phyloP scores from a whole-genome alignment of 2,113 vertebrate species.

The Perca fluviatilis region DNA sequence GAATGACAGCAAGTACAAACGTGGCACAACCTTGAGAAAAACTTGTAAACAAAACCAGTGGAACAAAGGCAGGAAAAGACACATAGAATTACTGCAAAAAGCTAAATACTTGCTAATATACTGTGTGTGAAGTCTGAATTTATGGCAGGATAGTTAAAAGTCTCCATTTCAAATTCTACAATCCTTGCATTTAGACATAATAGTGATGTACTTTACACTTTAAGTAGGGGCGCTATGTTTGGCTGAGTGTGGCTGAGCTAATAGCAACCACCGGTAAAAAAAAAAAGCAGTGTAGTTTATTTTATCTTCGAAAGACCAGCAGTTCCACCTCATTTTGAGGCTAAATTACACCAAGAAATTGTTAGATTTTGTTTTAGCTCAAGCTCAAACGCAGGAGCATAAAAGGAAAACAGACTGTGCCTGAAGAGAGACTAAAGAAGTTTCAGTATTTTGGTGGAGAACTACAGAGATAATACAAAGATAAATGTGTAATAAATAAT shows the following conservation, averaged over 20 bases:
- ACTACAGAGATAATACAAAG: not conserved
- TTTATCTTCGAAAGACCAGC: constrained; percentile 32
- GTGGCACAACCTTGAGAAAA: constrained; percentile 62
- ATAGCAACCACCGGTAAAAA: constrained; percentile 21
- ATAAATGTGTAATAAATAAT: not conserved
- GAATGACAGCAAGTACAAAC: constrained; percentile 49
- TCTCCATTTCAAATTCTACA: not conserved
- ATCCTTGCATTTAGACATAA: constrained; percentile 3
- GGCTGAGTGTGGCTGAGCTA: constrained; percentile 19
- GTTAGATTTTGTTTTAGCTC: not conserved
- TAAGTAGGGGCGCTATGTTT: constrained; percentile 21
- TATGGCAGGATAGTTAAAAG: not conserved
- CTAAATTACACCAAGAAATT: constrained; percentile 23
- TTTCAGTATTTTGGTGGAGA: not conserved
- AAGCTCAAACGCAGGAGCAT: not conserved
- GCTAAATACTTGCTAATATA: not conserved
- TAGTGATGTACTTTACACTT: not conserved
- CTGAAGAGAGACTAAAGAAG: not conserved
- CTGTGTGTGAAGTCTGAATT: not conserved
- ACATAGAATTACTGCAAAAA: constrained; percentile 3
- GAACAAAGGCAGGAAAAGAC: constrained; percentile 64
- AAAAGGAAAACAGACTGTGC: constrained; percentile 9
- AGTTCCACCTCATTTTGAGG: constrained; percentile 54
- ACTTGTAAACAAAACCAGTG: constrained; percentile 47
- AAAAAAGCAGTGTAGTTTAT: constrained; percentile 10